phyloP scores from a whole-genome alignment of 1,140 invertebrate species.

The Cyphomyrmex costatus region DNA sequence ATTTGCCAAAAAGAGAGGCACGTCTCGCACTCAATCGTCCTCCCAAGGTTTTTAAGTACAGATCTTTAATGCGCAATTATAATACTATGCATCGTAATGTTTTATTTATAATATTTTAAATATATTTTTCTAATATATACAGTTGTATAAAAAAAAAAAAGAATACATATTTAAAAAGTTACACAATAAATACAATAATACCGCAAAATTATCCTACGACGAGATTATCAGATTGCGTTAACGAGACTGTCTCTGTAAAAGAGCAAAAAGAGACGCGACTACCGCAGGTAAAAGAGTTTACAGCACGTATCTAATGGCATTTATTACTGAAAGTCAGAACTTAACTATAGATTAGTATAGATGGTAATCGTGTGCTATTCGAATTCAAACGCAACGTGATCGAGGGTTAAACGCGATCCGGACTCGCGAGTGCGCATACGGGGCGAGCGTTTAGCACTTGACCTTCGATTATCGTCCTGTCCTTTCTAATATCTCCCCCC shows the following conservation, averaged over 20 bases:
- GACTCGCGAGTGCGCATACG: slow-evolving; percentile 6
- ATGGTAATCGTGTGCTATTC: neutral
- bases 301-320: neutral
- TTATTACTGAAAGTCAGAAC: neutral
- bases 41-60: neutral
- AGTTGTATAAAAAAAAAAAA: slow-evolving; percentile 3
- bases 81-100: too few species aligned
- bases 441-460: slow-evolving; percentile 75
- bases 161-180: too few species aligned
- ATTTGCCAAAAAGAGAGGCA: slow-evolving; percentile 1
- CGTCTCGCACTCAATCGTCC: neutral
- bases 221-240: neutral
- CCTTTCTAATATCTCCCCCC: slow-evolving; percentile 77
- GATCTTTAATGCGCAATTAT: too few species aligned
- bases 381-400: neutral
- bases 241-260: neutral
- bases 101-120: neutral
- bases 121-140: neutral
- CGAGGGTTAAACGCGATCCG: slow-evolving; percentile 34
- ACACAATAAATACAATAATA: too few species aligned
- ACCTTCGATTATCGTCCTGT: slow-evolving; percentile 80
- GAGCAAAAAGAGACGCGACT: neutral
- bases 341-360: neutral
- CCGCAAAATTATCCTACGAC: neutral
- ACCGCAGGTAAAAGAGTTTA: neutral